Base-by-base conservation (phyloP, 2,797 vertebrate genomes). In the Arnoldichthys spilopterus region DNA sequence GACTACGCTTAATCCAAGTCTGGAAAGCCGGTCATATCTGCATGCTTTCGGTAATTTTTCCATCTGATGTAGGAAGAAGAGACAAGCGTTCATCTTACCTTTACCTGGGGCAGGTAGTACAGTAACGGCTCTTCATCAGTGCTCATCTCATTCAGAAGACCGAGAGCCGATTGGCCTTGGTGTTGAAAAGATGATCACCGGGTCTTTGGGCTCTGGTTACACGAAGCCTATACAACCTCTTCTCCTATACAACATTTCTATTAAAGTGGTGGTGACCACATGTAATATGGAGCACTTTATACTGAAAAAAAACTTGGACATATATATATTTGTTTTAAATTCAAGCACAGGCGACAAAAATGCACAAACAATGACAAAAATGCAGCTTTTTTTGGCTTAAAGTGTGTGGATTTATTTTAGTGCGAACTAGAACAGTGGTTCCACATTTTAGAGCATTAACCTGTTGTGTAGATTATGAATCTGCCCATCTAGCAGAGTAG, bases 121-220 rank as follows among this genome's bases (percentile, higher is more conserved):
- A 20, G 59, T n/a, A 40, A 24, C 61, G 73, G 28, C 26, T 80
- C 73, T 71, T 76, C 43, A 70, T 58, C 56, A 63, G 30, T 5
- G n/a, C 49, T 72, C 64, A 51, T 76, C 63, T 75, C 64, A 72
- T 47, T 73, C 28, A 61, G 54, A 49, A 18, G 59, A 71, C 58
- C 26, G 37, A 22, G 11, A 49, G 72, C 22, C 62, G 28, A 69
- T 11, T 71, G 77, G 66, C 77, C 54, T 81, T 64, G 67, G 70
- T 76, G 72, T 59, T 79, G 71, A 79, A 81, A 76, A 74, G 20
- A 61, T 83, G 80, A 84, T 63, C 79, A 78, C 72, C 73, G 54
- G 80, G 75, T 73, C 82, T 68, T 26, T 77, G 43, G 72, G 77
- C 64, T 89, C 83, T 51, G 66, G 82, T 87, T 87, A 80, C 88